Percentiles rank a stretch among this genome's conserved stretches.
phyloP scores from a whole-genome alignment of 1,140 invertebrate species.

The Caerostris extrusa region DNA sequence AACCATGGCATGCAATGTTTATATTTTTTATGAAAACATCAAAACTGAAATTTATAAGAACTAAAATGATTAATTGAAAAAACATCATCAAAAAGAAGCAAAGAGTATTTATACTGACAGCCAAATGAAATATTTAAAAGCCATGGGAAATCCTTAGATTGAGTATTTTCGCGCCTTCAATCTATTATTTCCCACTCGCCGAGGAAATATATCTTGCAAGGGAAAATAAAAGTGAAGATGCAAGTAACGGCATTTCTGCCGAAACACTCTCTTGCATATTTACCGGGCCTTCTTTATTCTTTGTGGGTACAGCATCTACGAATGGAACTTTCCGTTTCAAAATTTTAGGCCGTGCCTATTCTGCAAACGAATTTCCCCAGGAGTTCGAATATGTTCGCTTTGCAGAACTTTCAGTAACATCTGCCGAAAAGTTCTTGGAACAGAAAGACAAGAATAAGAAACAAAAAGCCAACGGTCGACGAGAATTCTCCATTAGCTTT shows the following conservation, averaged over 20 bases:
- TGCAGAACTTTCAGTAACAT: conserved; percentile 4
- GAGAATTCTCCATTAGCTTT: no score
- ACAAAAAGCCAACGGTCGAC: neutral
- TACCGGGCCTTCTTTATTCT: conserved; percentile 34
- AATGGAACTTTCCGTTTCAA: neutral
- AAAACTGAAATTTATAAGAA: no score
- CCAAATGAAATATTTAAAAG: no score
- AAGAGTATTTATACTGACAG: no score
- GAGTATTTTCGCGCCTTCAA: neutral
- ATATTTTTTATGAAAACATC: no score
- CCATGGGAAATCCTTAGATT: no score
- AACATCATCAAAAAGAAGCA: no score
- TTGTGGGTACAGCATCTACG: conserved; percentile 26
- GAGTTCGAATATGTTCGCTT: neutral
- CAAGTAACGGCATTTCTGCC: conserved; percentile 15
- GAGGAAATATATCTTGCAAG: conserved; percentile 12
- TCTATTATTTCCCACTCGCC: neutral
- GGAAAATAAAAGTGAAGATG: neutral
- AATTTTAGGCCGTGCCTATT: conserved; percentile 11
- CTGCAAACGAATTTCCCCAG: conserved; percentile 43
- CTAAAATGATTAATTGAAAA: no score
- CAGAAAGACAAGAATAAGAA: neutral
- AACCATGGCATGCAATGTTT: no score
- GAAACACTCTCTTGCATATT: conserved; percentile 36
- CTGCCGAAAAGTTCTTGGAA: neutral